These are phyloP conservation scores for Eulemur mongoz DNA, from an alignment of 2,797 vertebrate species.

Conservation along the genomic window DNA sequence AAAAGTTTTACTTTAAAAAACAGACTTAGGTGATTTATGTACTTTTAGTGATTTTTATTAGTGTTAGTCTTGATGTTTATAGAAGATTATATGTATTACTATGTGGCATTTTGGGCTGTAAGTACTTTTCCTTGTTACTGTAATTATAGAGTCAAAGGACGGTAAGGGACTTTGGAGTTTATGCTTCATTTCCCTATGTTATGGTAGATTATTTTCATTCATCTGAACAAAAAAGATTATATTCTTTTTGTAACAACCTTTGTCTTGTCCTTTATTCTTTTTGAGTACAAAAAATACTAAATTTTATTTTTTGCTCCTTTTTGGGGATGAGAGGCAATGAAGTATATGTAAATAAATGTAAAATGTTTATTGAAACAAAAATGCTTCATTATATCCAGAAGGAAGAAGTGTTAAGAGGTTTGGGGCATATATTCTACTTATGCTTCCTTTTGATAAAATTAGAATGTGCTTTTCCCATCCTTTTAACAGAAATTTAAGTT, in stretches of 20 bases:
- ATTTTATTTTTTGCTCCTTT: background rate
- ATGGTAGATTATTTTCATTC: constrained; percentile 20
- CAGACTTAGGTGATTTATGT: background rate
- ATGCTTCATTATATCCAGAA: background rate
- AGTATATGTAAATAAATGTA: constrained; percentile 24
- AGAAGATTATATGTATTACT: background rate
- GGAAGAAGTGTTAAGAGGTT: background rate
- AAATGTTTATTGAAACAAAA: constrained; percentile 26
- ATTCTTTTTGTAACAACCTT: background rate
- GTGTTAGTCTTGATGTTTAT: background rate
- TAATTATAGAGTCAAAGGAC: background rate
- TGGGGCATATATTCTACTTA: background rate
- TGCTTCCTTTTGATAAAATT: constrained; percentile 4
- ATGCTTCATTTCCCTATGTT: background rate
- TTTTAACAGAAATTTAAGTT: constrained; percentile 15
- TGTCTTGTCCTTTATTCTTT: background rate
- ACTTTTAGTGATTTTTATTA: constrained; percentile 4
- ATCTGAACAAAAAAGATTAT: background rate
- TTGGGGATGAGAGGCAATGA: background rate
- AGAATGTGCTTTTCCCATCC: background rate
- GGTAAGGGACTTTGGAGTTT: background rate
- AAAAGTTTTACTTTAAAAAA: constrained; percentile 6
- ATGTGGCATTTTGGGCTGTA: background rate
- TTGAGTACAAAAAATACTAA: background rate
- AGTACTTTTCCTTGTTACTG: background rate